Base-by-base conservation (phyloP, 2,888 invertebrate genomes). In the Xanthia togata region DNA sequence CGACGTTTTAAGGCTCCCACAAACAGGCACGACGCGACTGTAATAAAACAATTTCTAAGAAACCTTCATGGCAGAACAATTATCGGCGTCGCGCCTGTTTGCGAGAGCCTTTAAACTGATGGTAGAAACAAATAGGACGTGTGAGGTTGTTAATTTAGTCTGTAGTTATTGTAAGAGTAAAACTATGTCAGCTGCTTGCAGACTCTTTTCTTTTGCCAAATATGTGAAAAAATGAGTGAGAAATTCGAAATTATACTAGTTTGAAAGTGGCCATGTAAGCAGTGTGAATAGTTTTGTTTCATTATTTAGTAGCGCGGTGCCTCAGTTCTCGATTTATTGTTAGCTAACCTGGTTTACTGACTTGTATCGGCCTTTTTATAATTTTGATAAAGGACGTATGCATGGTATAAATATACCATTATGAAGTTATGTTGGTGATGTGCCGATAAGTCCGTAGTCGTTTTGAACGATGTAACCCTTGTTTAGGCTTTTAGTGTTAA, bases 401-500 rank as follows among this genome's bases (percentile, higher is more conserved):
- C 47, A 55, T 76, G 78, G 78, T 80, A 72, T 85, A 53, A 11
- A 55, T 55, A 64, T 73, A 76, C 63, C 74, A 72, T 76, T 50
- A 57, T 73, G 44, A 73, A 67, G 62, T 68, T 71, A 75, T 65
- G 68, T 71, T 81, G 84, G 73, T 84, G 70, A 74, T 75, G 70
- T 71, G 70, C 67, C 74, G 67, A 68, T 70, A 55, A 67, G 63
- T 76, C 70, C 17, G 38, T 69, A 73, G 83, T 81, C 72, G 83
- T 78, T 80, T 65, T 76, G 64, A 86, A 82, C 77, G 78, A 71
- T 73, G 53, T 69, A 80, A 79, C 78, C 78, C 62, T 79, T 73
- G 53, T 76, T 79, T 74, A 73, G 79, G 81, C 77, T 77, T 78
- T 70, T 86, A 86, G 80, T 79, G 35, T 93, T n/a, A 93, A 93